Evolutionary conservation across 2,113 vertebrate species (phyloP), one percentile per base, ranked within the genome.

Genomic region (Herpailurus yagouaroundi): DNA sequence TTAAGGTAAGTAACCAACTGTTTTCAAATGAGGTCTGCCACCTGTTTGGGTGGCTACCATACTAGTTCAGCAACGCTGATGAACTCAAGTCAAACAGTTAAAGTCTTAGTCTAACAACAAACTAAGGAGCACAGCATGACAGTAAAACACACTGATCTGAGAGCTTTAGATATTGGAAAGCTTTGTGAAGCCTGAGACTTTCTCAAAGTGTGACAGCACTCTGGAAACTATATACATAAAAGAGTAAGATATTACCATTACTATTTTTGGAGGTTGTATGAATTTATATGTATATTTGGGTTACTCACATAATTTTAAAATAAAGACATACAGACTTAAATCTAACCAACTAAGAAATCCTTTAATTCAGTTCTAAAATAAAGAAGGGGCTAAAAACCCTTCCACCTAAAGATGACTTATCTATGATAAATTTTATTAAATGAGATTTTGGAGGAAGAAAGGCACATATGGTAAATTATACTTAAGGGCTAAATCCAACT

Each of bases 221-320:
- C 60, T 89, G 52, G 38, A 83, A 95, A 96, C 74, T 68, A 55
- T 74, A 71, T 31, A 83, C 3, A 94, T 52, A 60, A 12, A 94
- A 77, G 3, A 69, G 29, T 87, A 94, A 88, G 52, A 36, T 29
- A 89, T 64, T 82, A 86, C 38, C 38, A 73, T 91, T 94, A 87
- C 10, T 85, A 50, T 96, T 74, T 93, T 91, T 91, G 50, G 73
- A 68, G n/a, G 5, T 7, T 93, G 66, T 73, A 90, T 71, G 4
- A 95, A 84, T 93, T 92, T 84, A 92, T 36, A 87, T 64, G 23
- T 45, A 60, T 64, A 21, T 87, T 73, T 93, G 48, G 16, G 5
- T 92, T 89, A 91, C n/a, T 48, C n/a, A 82, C 0, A 83, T n/a
- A 55, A 68, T 73, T 96, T 89, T 52, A 81, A 97, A 95, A 96